phyloP scores from a whole-genome alignment of 2,888 invertebrate genomes.

The Drosophila pseudotakahashii region DNA sequence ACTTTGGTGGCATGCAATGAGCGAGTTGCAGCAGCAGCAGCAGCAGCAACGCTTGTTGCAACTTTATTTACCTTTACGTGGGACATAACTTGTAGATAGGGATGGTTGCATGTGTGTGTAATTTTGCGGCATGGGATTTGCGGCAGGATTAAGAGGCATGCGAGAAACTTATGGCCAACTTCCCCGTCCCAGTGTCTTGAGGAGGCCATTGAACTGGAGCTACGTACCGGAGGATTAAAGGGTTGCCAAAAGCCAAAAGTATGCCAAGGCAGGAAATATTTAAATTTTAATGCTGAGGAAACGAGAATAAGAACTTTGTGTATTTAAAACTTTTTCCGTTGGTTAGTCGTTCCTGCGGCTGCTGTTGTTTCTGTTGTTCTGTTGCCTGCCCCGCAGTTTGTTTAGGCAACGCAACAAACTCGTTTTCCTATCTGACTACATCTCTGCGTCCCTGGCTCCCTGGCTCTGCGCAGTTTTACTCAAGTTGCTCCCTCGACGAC shows the following conservation, averaged over 20 bases:
- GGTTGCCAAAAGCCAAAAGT: constrained; percentile 10
- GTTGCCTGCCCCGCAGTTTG: constrained; percentile 19
- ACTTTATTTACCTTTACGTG: constrained; percentile 71
- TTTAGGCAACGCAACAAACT: constrained; percentile 33
- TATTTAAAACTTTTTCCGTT: constrained; percentile 42
- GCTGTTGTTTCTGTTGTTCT: neutral
- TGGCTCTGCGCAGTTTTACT: constrained; percentile 51
- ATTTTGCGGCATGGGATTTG: constrained; percentile 40
- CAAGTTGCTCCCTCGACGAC: constrained; percentile 73
- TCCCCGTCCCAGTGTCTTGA: constrained; percentile 12
- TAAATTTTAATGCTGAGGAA: constrained; percentile 20
- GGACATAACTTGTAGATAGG: constrained; percentile 72
- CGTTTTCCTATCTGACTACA: constrained; percentile 16
- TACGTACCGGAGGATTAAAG: constrained; percentile 8
- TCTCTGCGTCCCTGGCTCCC: neutral
- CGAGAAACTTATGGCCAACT: constrained; percentile 28
- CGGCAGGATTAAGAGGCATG: constrained; percentile 35
- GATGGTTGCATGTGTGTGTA: constrained; percentile 34
- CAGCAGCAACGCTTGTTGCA: constrained; percentile 54
- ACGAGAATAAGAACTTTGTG: constrained; percentile 26
- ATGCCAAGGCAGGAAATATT: constrained; percentile 35
- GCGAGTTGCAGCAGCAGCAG: constrained; percentile 13
- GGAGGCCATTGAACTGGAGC: constrained; percentile 38
- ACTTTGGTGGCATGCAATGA: constrained; percentile 42
- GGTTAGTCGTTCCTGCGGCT: constrained; percentile 18